These are phyloP conservation scores for Lissocephala sabroskyi DNA, from an alignment of 2,888 invertebrate species.

Conservation along the genomic window DNA sequence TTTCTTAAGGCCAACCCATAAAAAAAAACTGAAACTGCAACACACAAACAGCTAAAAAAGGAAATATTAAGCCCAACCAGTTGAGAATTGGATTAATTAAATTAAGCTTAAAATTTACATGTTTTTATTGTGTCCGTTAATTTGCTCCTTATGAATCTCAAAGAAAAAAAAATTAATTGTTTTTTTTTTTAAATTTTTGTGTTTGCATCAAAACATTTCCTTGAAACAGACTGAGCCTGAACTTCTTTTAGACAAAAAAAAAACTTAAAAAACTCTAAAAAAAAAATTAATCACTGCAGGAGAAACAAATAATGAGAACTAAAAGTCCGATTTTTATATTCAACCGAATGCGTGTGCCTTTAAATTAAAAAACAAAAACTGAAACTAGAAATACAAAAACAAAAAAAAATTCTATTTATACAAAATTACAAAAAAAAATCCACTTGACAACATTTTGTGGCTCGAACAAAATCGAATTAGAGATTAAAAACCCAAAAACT, in stretches of 20 bases:
- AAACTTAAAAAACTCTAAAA: conserved; percentile 23
- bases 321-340: conserved; percentile 46
- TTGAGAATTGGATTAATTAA: conserved; percentile 28
- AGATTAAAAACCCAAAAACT: not conserved
- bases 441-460: not conserved
- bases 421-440: not conserved
- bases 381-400: conserved; percentile 18
- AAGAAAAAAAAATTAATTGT: conserved; percentile 27
- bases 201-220: conserved; percentile 50
- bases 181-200: conserved; percentile 11
- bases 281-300: conserved; percentile 18
- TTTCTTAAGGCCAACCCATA: conserved; percentile 30
- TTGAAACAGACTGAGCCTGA: conserved; percentile 58
- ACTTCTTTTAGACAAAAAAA: conserved; percentile 31
- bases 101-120: conserved; percentile 20
- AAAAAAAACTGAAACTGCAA: conserved; percentile 16
- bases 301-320: conserved; percentile 10
- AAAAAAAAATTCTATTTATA: not conserved
- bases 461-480: not conserved
- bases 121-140: conserved; percentile 26
- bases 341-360: conserved; percentile 59
- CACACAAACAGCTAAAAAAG: conserved; percentile 20
- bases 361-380: conserved; percentile 39
- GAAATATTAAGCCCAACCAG: conserved; percentile 14
- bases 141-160: conserved; percentile 69